Conservation (phyloP, 2,113 vertebrate genomes). For the Megaceryle maxima region DNA sequence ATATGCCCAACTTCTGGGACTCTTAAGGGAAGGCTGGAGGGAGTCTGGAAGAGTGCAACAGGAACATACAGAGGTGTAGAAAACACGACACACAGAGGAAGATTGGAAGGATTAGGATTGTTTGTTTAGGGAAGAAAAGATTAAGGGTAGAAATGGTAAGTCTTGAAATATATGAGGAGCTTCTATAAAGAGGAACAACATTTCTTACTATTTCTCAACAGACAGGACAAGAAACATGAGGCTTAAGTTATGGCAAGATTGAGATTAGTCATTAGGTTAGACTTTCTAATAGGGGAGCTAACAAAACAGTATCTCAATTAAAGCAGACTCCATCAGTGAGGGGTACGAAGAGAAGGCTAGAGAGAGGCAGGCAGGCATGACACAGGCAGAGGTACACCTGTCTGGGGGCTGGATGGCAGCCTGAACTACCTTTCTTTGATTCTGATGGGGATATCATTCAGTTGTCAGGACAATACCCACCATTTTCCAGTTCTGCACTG, state of each 20-base stretch:
- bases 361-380: background rate
- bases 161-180: background rate
- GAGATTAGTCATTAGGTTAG: background rate
- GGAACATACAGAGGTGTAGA: background rate
- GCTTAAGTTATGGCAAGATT: background rate
- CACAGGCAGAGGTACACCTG: background rate
- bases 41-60: background rate
- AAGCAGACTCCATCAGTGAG: background rate
- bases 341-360: background rate
- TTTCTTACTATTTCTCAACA: background rate
- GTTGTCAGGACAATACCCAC: background rate
- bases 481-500: background rate
- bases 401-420: background rate
- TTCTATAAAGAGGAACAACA: background rate
- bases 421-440: background rate
- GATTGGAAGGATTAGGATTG: background rate
- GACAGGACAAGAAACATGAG: background rate
- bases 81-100: background rate
- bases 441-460: background rate
- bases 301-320: background rate
- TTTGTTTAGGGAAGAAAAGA: background rate
- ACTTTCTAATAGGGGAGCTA: background rate
- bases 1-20: background rate
- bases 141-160: background rate
- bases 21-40: background rate